phyloP scores from a whole-genome alignment of 2,888 invertebrate genomes.

The Pristionchus fissidentatus region DNA sequence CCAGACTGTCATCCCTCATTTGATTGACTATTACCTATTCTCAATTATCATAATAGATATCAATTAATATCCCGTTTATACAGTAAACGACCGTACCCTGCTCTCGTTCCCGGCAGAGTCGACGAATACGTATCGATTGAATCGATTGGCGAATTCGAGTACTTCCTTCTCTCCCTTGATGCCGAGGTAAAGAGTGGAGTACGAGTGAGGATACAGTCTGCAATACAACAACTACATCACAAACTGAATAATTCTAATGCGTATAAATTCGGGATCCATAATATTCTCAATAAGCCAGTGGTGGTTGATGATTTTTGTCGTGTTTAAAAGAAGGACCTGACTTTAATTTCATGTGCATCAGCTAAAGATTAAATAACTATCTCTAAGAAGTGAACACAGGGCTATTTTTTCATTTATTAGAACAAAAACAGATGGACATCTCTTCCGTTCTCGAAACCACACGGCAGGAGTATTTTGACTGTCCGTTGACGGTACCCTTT shows the following conservation, averaged over 20 bases:
- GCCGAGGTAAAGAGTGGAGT: constrained; percentile 16
- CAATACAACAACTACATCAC: background rate
- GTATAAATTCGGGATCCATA: too few relatives aligned
- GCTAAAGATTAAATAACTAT: too few relatives aligned
- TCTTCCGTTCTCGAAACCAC: too few relatives aligned
- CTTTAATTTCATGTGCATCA: too few relatives aligned
- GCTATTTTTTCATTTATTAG: background rate
- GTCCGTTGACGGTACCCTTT: too few relatives aligned
- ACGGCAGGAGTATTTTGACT: too few relatives aligned
- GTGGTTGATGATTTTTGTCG: background rate
- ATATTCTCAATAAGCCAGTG: too few relatives aligned
- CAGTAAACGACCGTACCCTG: constrained; percentile 5
- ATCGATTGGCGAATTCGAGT: constrained; percentile 43
- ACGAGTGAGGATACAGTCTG: constrained; percentile 46
- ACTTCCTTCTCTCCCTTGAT: constrained; percentile 41
- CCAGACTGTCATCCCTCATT: background rate
- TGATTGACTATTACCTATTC: background rate
- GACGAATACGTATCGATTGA: constrained; percentile 48
- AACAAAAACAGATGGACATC: too few relatives aligned
- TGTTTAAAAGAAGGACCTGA: too few relatives aligned
- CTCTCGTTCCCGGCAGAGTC: constrained; percentile 38
- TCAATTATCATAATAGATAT: too few relatives aligned
- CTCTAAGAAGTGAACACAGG: background rate
- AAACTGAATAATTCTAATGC: too few relatives aligned
- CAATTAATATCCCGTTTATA: too few relatives aligned